Evolutionary conservation across 1,140 invertebrate species (phyloP).

Genomic region (Melipona quadrifasciata): DNA sequence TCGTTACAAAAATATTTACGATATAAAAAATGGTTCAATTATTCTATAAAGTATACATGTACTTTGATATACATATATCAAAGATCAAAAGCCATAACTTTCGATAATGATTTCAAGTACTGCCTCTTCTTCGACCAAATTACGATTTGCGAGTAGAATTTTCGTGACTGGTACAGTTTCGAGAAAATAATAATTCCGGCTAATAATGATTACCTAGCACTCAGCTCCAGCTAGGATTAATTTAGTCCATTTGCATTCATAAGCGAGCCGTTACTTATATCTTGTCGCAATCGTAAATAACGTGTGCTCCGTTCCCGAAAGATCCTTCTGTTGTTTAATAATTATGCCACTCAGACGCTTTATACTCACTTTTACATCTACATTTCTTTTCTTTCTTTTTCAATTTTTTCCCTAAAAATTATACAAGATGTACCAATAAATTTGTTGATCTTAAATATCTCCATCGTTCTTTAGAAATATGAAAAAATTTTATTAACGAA

Average conservation of each 20-base stretch:
- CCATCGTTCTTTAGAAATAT: too few relatives aligned
- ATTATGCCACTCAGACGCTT: background rate
- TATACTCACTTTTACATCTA: background rate
- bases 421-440: too few relatives aligned
- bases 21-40: background rate
- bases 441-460: too few relatives aligned
- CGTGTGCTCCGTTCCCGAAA: background rate
- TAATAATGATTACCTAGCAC: conserved; percentile 70
- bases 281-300: conserved; percentile 36
- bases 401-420: background rate
- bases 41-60: background rate
- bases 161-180: conserved; percentile 20
- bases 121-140: background rate
- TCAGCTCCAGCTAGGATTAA: conserved; percentile 68
- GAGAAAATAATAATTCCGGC: conserved; percentile 68
- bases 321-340: conserved; percentile 5
- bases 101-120: background rate
- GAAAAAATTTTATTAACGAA: too few relatives aligned
- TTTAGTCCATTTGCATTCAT: conserved; percentile 58
- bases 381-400: background rate
- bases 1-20: background rate
- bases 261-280: conserved; percentile 12
- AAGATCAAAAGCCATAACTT: background rate
- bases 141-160: conserved; percentile 19
- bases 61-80: too few relatives aligned